Evolutionary conservation across 2,797 vertebrate genomes (phyloP).

Genomic region (Myotis pilosus): DNA sequence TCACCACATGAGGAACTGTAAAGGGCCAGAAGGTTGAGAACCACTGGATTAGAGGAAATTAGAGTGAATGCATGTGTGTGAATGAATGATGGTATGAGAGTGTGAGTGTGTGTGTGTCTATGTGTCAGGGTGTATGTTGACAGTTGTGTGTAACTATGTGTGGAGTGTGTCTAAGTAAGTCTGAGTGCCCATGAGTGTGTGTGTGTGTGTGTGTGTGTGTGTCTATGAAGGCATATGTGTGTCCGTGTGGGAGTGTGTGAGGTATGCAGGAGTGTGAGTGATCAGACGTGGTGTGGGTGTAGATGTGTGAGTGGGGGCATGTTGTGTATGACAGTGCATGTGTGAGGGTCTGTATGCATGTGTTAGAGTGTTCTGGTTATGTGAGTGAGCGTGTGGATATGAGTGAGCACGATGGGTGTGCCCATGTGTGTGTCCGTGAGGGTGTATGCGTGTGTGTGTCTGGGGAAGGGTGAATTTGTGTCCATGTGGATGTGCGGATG

Average conservation of each 20-base stretch:
- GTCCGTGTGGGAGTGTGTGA: background rate
- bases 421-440: background rate
- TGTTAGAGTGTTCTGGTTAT: background rate
- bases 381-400: background rate
- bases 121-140: background rate
- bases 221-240: background rate
- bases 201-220: background rate
- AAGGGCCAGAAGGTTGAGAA: no score
- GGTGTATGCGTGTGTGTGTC: background rate
- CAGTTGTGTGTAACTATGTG: background rate
- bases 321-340: background rate
- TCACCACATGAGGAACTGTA: no score
- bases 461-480: background rate
- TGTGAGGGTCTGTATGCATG: background rate
- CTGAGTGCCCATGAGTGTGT: background rate
- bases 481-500: background rate
- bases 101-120: background rate
- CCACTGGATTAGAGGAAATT: background rate
- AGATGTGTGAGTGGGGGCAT: background rate
- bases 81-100: background rate
- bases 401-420: background rate
- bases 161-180: no score
- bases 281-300: background rate
- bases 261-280: background rate
- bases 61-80: background rate